phyloP scores from a whole-genome alignment of 1,140 invertebrate genomes.

The Hypothenemus hampei region DNA sequence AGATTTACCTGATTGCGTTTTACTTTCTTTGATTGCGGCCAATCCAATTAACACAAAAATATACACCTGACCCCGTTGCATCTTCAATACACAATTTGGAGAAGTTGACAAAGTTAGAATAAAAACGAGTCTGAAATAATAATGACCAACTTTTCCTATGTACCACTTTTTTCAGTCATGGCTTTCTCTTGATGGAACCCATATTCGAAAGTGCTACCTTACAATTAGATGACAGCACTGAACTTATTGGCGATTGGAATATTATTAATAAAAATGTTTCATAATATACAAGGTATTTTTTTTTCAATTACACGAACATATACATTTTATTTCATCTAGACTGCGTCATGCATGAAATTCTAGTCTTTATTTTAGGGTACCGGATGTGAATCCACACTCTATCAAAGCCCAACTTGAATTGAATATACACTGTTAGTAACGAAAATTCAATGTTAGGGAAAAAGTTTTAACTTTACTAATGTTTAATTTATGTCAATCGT shows the following conservation, averaged over 20 bases:
- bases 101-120: background rate
- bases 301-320: background rate
- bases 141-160: slow-evolving; percentile 5
- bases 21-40: slow-evolving; percentile 3
- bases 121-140: slow-evolving; percentile 6
- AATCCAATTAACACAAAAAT: slow-evolving; percentile 5
- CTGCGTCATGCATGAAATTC: too few species aligned
- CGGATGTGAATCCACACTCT: too few species aligned
- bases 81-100: slow-evolving; percentile 3
- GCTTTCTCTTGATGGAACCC: background rate
- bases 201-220: slow-evolving; percentile 3
- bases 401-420: too few species aligned
- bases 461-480: background rate
- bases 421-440: too few species aligned
- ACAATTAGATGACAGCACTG: background rate
- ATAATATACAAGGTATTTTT: background rate
- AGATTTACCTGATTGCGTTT: slow-evolving; percentile 10
- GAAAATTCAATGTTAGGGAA: background rate
- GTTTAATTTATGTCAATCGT: background rate
- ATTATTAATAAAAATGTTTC: background rate
- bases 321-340: background rate
- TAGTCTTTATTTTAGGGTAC: too few species aligned
- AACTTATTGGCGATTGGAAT: background rate
- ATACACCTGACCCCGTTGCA: background rate
- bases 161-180: slow-evolving; percentile 6